Conservation (phyloP, 2,113 vertebrate species). For the Leptocoma aspasia region DNA sequence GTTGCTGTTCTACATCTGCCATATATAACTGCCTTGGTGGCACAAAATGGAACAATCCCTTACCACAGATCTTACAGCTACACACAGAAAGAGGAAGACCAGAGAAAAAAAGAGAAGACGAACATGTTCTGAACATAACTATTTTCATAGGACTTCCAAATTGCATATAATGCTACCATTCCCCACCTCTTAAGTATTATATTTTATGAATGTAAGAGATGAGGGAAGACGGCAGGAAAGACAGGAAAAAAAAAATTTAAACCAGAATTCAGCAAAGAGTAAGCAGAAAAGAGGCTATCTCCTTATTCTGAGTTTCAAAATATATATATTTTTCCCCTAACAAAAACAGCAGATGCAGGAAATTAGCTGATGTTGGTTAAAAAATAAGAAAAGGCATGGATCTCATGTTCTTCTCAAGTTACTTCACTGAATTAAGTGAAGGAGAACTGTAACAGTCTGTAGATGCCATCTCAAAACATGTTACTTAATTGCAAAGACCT, state of each 20-base stretch:
- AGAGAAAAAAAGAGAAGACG: not conserved
- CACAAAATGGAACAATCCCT: not conserved
- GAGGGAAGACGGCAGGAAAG: not conserved
- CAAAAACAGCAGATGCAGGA: not conserved
- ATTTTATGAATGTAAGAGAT: not conserved
- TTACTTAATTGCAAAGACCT: not conserved
- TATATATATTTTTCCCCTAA: fast-evolving
- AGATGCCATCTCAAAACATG: not conserved
- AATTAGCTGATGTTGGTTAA: not conserved
- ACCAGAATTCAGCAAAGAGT: not conserved
- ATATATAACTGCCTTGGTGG: not conserved
- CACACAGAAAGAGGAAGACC: not conserved
- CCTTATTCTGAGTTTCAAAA: not conserved
- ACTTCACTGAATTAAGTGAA: not conserved
- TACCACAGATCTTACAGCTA: not conserved
- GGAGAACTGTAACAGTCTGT: not conserved
- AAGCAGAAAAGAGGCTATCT: not conserved
- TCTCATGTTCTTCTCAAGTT: not conserved
- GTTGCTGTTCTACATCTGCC: not conserved
- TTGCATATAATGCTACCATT: not conserved
- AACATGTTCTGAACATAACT: not conserved
- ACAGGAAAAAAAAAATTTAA: not conserved
- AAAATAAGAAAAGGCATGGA: not conserved
- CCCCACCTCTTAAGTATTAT: not conserved
- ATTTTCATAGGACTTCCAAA: not conserved